Percentiles rank a stretch among this genome's conserved stretches.
phyloP scores from a whole-genome alignment of 2,113 vertebrate species.

The Mustelus asterias region DNA sequence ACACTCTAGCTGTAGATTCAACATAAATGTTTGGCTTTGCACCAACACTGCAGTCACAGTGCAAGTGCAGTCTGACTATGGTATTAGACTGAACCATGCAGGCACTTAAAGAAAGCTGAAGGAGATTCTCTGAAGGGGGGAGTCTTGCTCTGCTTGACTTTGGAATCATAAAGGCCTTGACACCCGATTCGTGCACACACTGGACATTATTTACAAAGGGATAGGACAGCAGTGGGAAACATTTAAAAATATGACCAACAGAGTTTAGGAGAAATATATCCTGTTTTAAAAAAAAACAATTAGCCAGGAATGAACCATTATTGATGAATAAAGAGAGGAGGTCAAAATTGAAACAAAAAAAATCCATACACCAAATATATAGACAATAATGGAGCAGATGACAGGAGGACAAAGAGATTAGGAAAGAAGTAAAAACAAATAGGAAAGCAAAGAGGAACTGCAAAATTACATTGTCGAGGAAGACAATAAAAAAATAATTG shows the following conservation, averaged over 20 bases:
- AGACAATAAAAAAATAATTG: too few species aligned
- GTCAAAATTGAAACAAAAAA: too few species aligned
- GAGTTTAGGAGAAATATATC: background rate
- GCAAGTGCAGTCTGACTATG: background rate
- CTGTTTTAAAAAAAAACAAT: background rate
- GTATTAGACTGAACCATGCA: background rate
- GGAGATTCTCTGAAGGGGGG: background rate
- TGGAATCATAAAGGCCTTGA: background rate
- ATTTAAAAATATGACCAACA: background rate
- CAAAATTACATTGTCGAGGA: background rate
- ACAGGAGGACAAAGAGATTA: background rate
- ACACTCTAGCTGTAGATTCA: background rate
- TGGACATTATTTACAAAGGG: too few species aligned
- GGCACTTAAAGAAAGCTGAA: background rate
- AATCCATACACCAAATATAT: too few species aligned
- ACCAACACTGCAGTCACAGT: background rate
- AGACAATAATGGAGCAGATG: background rate
- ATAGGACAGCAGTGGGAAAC: background rate
- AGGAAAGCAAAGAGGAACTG: background rate
- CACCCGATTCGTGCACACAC: too few species aligned
- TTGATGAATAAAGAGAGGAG: too few species aligned
- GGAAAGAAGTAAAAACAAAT: background rate
- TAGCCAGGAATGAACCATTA: background rate
- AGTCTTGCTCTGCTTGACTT: background rate
- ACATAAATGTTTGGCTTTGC: background rate